Evolutionary conservation across 2,113 vertebrate genomes (phyloP).

Genomic region (Gambusia holbrooki): DNA sequence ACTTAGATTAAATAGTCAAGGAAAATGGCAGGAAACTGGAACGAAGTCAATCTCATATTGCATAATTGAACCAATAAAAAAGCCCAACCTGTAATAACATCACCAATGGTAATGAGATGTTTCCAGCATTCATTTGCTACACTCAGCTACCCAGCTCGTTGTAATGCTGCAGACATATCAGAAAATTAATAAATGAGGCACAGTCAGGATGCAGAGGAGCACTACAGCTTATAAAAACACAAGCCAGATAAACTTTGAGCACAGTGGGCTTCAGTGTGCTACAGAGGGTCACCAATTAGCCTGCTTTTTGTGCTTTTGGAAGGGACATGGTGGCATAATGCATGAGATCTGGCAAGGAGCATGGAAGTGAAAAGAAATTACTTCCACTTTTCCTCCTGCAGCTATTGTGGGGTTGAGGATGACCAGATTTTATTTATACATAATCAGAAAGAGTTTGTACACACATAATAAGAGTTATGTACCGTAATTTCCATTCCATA

Average conservation of each 20-base stretch:
- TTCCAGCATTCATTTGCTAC: constrained; percentile 36
- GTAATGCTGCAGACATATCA: constrained; percentile 42
- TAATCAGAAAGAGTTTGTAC: constrained; percentile 44
- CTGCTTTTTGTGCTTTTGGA: constrained; percentile 21
- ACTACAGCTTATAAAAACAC: constrained; percentile 37
- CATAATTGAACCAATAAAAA: constrained; percentile 5
- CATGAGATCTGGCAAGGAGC: constrained; percentile 22
- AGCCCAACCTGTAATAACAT: constrained; percentile 23
- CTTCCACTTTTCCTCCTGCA: constrained; percentile 22
- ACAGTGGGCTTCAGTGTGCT: constrained; percentile 29
- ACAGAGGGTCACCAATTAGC: constrained; percentile 51
- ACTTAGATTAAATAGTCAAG: neutral
- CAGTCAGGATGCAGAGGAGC: constrained; percentile 28
- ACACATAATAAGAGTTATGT: constrained; percentile 1
- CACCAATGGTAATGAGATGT: constrained; percentile 33
- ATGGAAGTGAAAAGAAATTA: constrained; percentile 30
- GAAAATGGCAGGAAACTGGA: neutral
- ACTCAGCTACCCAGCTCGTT: constrained; percentile 32
- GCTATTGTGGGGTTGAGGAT: constrained; percentile 33
- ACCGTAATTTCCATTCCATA: too few species aligned
- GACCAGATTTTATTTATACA: constrained; percentile 36
- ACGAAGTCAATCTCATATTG: constrained; percentile 3
- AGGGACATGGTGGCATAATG: constrained; percentile 13
- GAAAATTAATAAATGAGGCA: constrained; percentile 54
- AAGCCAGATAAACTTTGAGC: constrained; percentile 31